phyloP scores from a whole-genome alignment of 1,140 invertebrate species.

The Drosophila mayri region DNA sequence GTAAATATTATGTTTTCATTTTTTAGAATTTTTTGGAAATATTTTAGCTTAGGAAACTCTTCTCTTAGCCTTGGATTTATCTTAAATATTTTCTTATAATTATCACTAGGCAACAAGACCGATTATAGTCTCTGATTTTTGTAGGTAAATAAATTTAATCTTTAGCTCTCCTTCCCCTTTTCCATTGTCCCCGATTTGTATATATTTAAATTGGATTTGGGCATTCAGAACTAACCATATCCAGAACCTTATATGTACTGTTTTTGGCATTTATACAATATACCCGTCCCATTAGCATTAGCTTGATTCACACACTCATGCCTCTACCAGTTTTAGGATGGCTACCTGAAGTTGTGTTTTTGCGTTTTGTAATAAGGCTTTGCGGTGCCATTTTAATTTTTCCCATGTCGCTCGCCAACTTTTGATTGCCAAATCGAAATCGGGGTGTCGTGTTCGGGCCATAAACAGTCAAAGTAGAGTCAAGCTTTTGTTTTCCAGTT shows the following conservation, averaged over 20 bases:
- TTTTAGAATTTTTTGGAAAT: background rate
- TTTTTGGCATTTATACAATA: conserved; percentile 7
- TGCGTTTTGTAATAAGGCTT: conserved; percentile 39
- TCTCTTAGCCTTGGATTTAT: background rate
- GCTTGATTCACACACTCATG: conserved; percentile 15
- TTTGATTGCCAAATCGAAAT: conserved; percentile 58
- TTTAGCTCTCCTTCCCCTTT: background rate
- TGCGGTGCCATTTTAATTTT: conserved; percentile 51
- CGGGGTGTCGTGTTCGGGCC: conserved; percentile 49
- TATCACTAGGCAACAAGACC: too few species aligned
- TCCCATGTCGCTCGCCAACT: conserved; percentile 33
- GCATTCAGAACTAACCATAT: background rate
- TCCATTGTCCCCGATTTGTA: background rate
- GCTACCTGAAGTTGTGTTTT: conserved; percentile 26
- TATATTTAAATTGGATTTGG: background rate
- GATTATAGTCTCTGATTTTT: background rate
- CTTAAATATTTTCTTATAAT: background rate
- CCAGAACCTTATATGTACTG: conserved; percentile 11
- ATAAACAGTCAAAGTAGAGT: conserved; percentile 54
- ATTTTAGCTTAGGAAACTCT: background rate
- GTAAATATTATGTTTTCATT: background rate
- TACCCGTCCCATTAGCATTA: conserved; percentile 14
- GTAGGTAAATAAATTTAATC: background rate
- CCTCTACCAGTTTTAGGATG: conserved; percentile 28
- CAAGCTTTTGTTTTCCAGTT: conserved; percentile 32